phyloP scores from a whole-genome alignment of 2,888 invertebrate species.

The Rhodophaea formosa region DNA sequence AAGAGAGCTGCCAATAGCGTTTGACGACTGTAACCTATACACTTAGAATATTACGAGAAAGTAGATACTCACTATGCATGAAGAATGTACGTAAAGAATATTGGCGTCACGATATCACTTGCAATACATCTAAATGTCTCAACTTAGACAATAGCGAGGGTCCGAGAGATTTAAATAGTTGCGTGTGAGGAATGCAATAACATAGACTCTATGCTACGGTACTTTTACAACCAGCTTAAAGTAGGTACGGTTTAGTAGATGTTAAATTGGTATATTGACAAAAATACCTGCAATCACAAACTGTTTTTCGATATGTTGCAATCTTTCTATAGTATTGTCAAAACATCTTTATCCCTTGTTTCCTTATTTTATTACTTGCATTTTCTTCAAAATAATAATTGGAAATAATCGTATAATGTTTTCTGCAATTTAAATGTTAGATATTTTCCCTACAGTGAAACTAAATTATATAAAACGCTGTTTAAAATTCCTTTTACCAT shows the following conservation, averaged over 20 bases:
- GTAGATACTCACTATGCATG: slow-evolving; percentile 6
- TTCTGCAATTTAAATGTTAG: too few species aligned
- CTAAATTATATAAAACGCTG: too few species aligned
- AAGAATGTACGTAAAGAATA: slow-evolving; percentile 10
- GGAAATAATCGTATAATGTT: too few species aligned
- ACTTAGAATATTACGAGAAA: neutral
- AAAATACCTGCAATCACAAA: too few species aligned
- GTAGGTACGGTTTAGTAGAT: neutral
- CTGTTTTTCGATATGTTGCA: too few species aligned
- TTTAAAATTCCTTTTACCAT: too few species aligned
- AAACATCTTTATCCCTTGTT: too few species aligned
- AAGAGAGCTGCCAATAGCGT: neutral
- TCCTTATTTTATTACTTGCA: too few species aligned
- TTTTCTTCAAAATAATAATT: too few species aligned
- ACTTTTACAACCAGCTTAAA: neutral
- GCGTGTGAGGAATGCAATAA: slow-evolving; percentile 16
- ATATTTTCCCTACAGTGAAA: too few species aligned
- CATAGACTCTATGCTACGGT: neutral
- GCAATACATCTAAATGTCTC: slow-evolving; percentile 6
- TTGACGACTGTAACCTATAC: neutral
- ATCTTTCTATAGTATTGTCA: too few species aligned
- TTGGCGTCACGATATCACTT: slow-evolving; percentile 13
- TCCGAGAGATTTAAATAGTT: slow-evolving; percentile 10
- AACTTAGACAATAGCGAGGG: slow-evolving; percentile 8
- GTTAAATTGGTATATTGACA: too few species aligned